A percentile compares a stretch with the other conserved stretches of the same genome.
Conservation (phyloP, 2,113 vertebrate species). For the Willisornis vidua region DNA sequence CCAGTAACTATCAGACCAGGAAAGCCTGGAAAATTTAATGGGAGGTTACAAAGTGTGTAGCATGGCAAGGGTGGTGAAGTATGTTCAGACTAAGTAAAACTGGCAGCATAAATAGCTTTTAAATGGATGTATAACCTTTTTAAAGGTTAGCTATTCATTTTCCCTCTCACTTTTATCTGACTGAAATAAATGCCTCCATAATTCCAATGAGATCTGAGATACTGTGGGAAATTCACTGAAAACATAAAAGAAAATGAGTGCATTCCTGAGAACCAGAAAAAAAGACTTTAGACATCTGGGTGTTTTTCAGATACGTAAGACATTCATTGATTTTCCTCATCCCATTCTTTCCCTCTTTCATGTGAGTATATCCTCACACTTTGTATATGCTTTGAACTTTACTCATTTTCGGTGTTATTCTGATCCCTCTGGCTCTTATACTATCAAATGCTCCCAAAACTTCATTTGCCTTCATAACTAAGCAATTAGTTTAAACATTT, state of each 20-base stretch:
- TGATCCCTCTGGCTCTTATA: neutral
- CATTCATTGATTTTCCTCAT: neutral
- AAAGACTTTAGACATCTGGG: neutral
- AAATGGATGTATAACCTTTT: conserved; percentile 62
- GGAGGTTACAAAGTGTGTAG: neutral
- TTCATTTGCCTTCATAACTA: neutral
- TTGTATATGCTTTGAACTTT: neutral
- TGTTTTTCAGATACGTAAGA: neutral
- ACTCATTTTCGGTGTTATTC: neutral
- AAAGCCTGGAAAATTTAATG: conserved; percentile 12
- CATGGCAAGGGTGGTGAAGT: neutral
- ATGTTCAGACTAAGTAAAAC: conserved; percentile 35
- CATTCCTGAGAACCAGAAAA: neutral
- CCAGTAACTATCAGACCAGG: neutral
- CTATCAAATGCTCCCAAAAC: neutral
- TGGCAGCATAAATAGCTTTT: conserved; percentile 46
- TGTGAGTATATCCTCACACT: neutral
- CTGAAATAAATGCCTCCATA: conserved; percentile 38
- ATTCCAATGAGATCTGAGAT: neutral
- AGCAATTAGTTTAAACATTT: neutral
- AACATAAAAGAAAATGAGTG: neutral
- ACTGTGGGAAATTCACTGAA: neutral
- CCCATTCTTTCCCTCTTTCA: neutral
- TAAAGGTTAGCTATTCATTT: conserved; percentile 57
- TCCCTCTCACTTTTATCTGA: conserved; percentile 7